A percentile compares a stretch with the other conserved stretches of the same genome.
Conservation (phyloP, 2,888 invertebrate genomes). For the Zygothrica quintamaculata region DNA sequence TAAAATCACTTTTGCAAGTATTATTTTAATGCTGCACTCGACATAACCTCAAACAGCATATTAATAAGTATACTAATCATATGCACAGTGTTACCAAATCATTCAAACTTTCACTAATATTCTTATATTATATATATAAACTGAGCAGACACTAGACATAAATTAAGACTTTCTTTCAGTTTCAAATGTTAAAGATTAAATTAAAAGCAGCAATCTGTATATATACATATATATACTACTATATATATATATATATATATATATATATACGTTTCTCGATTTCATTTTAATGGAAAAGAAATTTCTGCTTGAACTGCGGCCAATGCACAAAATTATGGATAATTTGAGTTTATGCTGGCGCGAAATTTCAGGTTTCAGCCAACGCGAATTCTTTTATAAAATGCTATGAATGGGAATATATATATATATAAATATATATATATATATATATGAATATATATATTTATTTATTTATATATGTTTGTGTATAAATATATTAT, state of each 20-base stretch:
- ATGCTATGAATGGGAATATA: slow-evolving; percentile 10
- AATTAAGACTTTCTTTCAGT: no score
- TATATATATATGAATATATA: slow-evolving; percentile 23
- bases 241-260: no score
- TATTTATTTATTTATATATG: slow-evolving; percentile 20
- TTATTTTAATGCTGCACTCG: slow-evolving; percentile 16
- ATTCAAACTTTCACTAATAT: no score
- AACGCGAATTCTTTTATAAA: neutral
- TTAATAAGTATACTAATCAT: no score
- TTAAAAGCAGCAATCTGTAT: no score
- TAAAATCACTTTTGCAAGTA: slow-evolving; percentile 46
- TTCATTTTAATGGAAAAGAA: slow-evolving; percentile 63
- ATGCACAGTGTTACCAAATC: slow-evolving; percentile 2
- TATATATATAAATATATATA: slow-evolving; percentile 13
- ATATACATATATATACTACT: no score
- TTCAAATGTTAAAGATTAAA: no score
- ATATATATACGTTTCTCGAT: no score
- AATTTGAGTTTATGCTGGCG: slow-evolving; percentile 38
- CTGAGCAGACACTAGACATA: no score
- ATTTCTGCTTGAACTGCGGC: slow-evolving; percentile 58
- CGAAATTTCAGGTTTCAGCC: slow-evolving; percentile 1
- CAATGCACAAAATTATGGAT: slow-evolving; percentile 57
- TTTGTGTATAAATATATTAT: slow-evolving; percentile 32
- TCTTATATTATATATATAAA: no score
- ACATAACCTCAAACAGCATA: neutral